phyloP scores from a whole-genome alignment of 2,888 invertebrate genomes.

The Caradrina clavipalpis region DNA sequence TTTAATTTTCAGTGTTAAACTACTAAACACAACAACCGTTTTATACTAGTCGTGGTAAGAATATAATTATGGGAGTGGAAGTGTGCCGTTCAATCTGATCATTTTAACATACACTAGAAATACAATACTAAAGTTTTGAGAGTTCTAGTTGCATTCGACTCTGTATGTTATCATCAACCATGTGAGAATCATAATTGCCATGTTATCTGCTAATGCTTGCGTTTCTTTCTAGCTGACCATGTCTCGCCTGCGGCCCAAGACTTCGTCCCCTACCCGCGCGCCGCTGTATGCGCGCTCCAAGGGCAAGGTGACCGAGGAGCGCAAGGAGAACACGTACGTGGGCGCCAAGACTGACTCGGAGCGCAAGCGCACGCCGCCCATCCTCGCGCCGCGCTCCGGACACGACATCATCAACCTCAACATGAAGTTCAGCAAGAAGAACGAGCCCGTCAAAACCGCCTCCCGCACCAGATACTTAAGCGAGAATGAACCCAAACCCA shows the following conservation, averaged over 20 bases:
- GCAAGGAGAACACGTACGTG: slow-evolving; percentile 87
- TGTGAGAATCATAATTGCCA: slow-evolving; percentile 18
- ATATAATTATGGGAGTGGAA: slow-evolving; percentile 74
- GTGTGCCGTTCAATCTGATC: slow-evolving; percentile 74
- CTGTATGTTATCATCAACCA: slow-evolving; percentile 11
- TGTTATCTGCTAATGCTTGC: neutral
- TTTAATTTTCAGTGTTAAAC: slow-evolving; percentile 89
- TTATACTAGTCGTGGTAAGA: slow-evolving; percentile 82
- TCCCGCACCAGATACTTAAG: slow-evolving; percentile 78
- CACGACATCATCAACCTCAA: slow-evolving; percentile 79
- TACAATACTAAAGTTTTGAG: slow-evolving; percentile 69
- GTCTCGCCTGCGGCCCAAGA: slow-evolving; percentile 85
- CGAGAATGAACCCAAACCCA: slow-evolving; percentile 84
- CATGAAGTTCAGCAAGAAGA: slow-evolving; percentile 79
- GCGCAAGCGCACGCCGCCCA: slow-evolving; percentile 70
- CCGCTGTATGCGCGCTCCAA: slow-evolving; percentile 84
- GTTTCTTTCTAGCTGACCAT: slow-evolving; percentile 80
- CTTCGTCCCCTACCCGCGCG: slow-evolving; percentile 79
- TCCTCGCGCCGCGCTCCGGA: slow-evolving; percentile 77
- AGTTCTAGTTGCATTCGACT: slow-evolving; percentile 48
- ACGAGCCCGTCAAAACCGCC: slow-evolving; percentile 79
- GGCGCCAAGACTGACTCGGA: slow-evolving; percentile 81
- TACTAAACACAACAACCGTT: slow-evolving; percentile 81
- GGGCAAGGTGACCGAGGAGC: slow-evolving; percentile 83
- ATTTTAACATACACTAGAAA: slow-evolving; percentile 72